Percentiles rank a stretch among this genome's conserved stretches.
Evolutionary conservation across 2,797 vertebrate species (phyloP).

Genomic region (Muscicapa striata): DNA sequence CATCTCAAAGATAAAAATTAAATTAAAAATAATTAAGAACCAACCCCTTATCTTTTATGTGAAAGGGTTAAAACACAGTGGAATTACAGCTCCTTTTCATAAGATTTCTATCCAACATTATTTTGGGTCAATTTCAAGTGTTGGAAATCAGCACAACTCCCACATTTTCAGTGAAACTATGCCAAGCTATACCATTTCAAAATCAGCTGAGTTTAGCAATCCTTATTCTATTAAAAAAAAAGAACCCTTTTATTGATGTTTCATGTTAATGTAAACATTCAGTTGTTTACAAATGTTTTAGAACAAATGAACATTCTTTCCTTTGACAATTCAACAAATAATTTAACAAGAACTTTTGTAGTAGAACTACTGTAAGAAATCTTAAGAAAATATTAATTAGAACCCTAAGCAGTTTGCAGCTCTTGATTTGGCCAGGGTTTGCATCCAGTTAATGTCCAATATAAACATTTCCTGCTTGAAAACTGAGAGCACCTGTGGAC

Average conservation of each 20-base stretch:
- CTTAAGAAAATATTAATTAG: not conserved
- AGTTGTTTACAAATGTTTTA: not conserved
- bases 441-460: not conserved
- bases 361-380: not conserved
- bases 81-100: not conserved
- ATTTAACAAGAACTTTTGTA: not conserved
- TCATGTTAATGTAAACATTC: not conserved
- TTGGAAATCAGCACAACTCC: not conserved
- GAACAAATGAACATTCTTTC: not conserved
- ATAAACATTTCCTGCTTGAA: not conserved
- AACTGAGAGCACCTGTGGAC: not conserved
- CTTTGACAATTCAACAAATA: not conserved
- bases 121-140: not conserved
- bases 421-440: not conserved
- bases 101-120: not conserved
- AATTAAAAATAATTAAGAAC: not conserved
- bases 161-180: not conserved
- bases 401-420: not conserved
- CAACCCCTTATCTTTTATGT: not conserved
- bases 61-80: not conserved
- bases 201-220: not conserved
- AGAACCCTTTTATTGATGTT: not conserved
- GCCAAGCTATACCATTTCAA: not conserved
- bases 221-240: not conserved
- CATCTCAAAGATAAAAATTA: not conserved